A percentile compares a stretch with the other conserved stretches of the same genome.
Conservation (phyloP, 1,140 invertebrate genomes). For the Brachionus paranguensis region DNA sequence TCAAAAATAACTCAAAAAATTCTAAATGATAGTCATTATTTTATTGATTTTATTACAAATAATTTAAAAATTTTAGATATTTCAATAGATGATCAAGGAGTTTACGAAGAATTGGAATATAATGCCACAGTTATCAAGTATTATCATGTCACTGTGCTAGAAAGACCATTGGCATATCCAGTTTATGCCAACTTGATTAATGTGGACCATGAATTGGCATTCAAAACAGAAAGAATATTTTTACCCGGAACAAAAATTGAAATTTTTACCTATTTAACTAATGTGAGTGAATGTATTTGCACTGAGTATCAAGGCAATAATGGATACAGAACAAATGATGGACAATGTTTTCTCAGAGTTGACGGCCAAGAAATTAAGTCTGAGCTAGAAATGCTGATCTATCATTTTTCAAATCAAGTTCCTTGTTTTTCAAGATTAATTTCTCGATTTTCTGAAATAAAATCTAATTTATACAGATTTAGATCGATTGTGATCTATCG, state of each 20-base stretch:
- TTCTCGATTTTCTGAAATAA: background rate
- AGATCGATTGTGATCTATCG: background rate
- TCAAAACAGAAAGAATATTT: background rate
- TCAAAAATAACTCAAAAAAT: background rate
- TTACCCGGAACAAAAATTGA: background rate
- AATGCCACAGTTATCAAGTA: background rate
- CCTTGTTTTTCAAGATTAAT: background rate
- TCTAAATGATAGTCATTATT: background rate
- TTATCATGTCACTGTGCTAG: background rate
- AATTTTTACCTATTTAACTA: background rate
- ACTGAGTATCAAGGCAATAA: background rate
- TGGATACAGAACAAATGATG: background rate
- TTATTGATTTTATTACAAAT: background rate
- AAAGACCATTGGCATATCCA: background rate
- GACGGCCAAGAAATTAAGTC: background rate
- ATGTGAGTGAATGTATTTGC: background rate
- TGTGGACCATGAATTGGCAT: background rate
- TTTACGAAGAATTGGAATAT: background rate
- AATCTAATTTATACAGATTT: background rate
- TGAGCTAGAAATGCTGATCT: background rate
- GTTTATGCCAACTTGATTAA: background rate
- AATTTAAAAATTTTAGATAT: background rate
- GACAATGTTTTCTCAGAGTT: background rate
- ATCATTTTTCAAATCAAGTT: background rate
- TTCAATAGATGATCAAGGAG: background rate